These are phyloP conservation scores for Leptoclinus maculatus DNA, from an alignment of 2,797 vertebrate species.

Conservation along the genomic window DNA sequence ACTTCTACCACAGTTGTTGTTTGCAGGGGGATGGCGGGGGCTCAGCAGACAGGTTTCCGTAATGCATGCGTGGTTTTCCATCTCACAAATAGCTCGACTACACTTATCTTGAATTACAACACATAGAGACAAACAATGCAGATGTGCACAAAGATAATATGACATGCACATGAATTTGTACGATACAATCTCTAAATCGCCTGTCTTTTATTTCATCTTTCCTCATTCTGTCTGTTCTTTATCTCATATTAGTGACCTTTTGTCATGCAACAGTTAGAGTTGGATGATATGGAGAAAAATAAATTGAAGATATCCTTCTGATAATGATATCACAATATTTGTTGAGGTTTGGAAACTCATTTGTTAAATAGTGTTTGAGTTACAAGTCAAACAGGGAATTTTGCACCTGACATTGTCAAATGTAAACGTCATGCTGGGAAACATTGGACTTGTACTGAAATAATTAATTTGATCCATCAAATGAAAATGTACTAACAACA, in stretches of 20 bases:
- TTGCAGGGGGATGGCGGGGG: neutral
- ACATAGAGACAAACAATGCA: neutral
- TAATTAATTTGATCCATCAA: neutral
- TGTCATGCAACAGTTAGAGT: neutral
- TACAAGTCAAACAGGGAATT: neutral
- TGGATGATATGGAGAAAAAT: neutral
- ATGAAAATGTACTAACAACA: neutral
- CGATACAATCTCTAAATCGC: neutral
- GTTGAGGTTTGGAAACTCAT: neutral
- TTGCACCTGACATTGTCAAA: neutral
- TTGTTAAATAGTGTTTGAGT: neutral
- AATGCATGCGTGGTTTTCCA: conserved; percentile 52
- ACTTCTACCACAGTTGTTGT: conserved; percentile 16
- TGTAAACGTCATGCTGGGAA: neutral
- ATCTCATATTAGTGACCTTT: neutral
- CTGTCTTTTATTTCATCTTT: neutral
- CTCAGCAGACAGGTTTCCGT: conserved; percentile 36
- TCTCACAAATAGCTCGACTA: neutral
- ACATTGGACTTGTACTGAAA: neutral
- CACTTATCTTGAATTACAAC: neutral
- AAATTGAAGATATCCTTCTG: neutral
- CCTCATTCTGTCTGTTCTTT: neutral
- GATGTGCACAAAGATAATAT: neutral
- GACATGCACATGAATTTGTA: neutral
- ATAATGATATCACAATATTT: neutral